A percentile compares a stretch with the other conserved stretches of the same genome.
These are phyloP conservation scores for Saxicola maurus DNA, from an alignment of 2,797 vertebrate species.

Conservation along the genomic window DNA sequence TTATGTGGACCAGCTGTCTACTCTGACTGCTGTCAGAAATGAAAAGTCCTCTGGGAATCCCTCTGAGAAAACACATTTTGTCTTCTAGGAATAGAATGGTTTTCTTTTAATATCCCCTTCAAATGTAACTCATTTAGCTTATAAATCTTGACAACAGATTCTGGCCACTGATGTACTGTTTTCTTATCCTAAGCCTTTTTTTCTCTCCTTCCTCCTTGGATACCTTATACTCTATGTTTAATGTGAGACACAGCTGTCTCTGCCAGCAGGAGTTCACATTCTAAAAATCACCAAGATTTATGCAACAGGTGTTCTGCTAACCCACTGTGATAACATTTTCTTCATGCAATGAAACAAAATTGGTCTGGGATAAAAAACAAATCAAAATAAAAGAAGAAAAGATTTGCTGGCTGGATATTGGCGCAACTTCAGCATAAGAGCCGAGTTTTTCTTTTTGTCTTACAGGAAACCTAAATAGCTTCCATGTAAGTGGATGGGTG, in stretches of 20 bases:
- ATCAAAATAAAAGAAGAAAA: constrained; percentile 9
- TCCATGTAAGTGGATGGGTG: not conserved
- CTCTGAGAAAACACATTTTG: constrained; percentile 28
- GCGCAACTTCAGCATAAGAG: not conserved
- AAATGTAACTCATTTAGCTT: constrained; percentile 42
- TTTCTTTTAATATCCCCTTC: constrained; percentile 54
- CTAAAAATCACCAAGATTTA: constrained; percentile 61
- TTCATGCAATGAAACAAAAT: constrained; percentile 26
- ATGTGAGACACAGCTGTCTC: constrained; percentile 60
- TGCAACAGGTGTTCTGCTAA: constrained; percentile 53
- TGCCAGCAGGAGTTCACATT: constrained; percentile 48
- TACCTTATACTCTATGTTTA: constrained; percentile 54
- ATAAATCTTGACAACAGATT: constrained; percentile 55
- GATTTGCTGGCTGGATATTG: not conserved
- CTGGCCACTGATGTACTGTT: constrained; percentile 22
- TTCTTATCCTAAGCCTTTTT: constrained; percentile 36
- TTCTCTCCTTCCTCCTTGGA: constrained; percentile 43
- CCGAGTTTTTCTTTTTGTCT: not conserved
- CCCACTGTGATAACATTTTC: constrained; percentile 16
- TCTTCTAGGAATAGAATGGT: constrained; percentile 24
- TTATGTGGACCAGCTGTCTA: constrained; percentile 44
- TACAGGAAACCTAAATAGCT: not conserved
- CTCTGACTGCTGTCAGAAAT: constrained; percentile 14
- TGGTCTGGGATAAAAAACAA: not conserved
- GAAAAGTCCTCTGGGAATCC: not conserved